Base-by-base conservation (phyloP, 2,888 invertebrate genomes). In the Mesorhabditis sp. region DNA sequence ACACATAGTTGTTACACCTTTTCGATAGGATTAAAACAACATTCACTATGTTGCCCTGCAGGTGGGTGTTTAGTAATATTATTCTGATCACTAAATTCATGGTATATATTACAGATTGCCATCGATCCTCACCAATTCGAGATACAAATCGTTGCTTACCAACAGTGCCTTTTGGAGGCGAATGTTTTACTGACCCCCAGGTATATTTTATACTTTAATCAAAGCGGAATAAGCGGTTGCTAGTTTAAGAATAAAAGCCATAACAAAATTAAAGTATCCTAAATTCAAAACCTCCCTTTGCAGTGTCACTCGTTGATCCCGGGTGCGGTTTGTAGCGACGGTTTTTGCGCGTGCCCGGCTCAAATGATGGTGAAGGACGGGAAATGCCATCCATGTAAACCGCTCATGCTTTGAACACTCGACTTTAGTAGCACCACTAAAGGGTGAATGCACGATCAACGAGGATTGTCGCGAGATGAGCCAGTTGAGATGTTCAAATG, bases 1-100 rank as follows among this genome's bases (percentile, higher is more conserved):
- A 50, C 58, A 50, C 58, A 50, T n/a, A 50, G 58, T n/a, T 50
- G 58, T 50, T 50, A 50, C 58, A 50, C 58, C n/a, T 50, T 50
- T n/a, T 13, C 7, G 10, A n/a, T 50, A 10, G 58, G 58, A 50
- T 2, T 50, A n/a, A 50, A 50, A 50, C 58, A 50, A 50, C 58
- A 50, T 13, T 50, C 58, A 10, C n/a, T 50, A 50, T 50, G 58
- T n/a, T 50, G 58, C n/a, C 58, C 58, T 13, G n/a, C 58, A 13
- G 58, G 58, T 50, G 7, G 7, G 58, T 50, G 1, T 50, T 50
- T 10, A 50, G 7, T n/a, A n/a, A 50, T 10, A 28, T 28, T 28
- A 28, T 28, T 28, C 28, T 13, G 58, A 50, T 50, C n/a, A 50
- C 58, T 13, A n/a, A 50, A 13, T 50, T 10, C n/a, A 10, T 13